A percentile compares a stretch with the other conserved stretches of the same genome.
phyloP scores from a whole-genome alignment of 2,113 vertebrate species.

The Ammodytes marinus region DNA sequence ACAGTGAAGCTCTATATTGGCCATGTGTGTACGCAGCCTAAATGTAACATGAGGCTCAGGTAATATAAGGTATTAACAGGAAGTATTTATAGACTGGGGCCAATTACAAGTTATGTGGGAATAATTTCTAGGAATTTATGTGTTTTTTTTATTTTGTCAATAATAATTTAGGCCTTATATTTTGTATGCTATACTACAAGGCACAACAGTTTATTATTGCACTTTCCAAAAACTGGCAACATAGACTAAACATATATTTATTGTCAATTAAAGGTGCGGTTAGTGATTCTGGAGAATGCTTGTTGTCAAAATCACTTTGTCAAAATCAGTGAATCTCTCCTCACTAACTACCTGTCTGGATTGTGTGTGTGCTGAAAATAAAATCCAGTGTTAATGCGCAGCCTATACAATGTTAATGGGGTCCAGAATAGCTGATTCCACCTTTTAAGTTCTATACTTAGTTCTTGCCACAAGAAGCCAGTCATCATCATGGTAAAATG shows the following conservation, averaged over 20 bases:
- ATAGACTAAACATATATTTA: background rate
- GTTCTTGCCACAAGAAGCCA: background rate
- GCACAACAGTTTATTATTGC: background rate
- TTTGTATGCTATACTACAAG: background rate
- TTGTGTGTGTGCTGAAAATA: no score
- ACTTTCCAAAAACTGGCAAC: background rate
- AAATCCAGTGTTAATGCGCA: no score
- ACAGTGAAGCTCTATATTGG: slow-evolving; percentile 24
- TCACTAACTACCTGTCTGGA: no score
- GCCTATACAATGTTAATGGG: no score
- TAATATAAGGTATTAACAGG: slow-evolving; percentile 41
- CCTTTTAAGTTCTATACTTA: background rate
- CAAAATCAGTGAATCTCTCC: no score
- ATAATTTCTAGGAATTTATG: background rate
- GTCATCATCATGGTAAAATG: background rate
- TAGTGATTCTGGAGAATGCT: no score
- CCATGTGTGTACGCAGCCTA: slow-evolving; percentile 7
- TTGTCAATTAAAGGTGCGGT: background rate
- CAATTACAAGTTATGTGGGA: slow-evolving; percentile 25
- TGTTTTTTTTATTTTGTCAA: background rate
- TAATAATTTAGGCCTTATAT: background rate
- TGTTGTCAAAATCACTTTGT: no score
- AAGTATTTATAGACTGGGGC: slow-evolving; percentile 1
- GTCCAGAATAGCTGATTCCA: no score
- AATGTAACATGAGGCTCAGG: slow-evolving; percentile 19